Conservation (phyloP, 2,797 vertebrate genomes). For the Chrysocyon brachyurus region DNA sequence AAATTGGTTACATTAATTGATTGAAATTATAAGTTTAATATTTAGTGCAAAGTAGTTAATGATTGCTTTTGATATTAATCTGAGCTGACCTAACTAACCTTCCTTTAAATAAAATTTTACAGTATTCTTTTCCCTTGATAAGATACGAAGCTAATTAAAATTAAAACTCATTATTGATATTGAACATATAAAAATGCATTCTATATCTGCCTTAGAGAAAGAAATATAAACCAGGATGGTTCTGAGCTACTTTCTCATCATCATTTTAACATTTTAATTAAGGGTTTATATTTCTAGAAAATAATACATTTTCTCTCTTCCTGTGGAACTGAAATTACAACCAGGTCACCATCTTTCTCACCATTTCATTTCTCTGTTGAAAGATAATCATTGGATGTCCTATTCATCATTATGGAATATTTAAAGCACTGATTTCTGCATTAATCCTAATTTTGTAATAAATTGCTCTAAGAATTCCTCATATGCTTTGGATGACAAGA, state of each 20-base stretch:
- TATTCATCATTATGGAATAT: not conserved
- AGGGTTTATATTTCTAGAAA: conserved; percentile 28
- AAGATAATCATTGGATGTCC: not conserved
- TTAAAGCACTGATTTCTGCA: conserved; percentile 23
- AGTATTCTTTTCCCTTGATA: conserved; percentile 53
- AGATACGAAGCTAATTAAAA: conserved; percentile 76
- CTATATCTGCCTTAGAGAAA: conserved; percentile 13
- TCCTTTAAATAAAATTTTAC: conserved; percentile 71
- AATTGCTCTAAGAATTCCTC: not conserved
- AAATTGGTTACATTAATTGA: not conserved
- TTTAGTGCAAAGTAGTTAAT: conserved; percentile 46
- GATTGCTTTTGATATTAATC: conserved; percentile 61
- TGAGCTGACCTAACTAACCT: conserved; percentile 61
- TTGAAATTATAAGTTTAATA: conserved; percentile 51
- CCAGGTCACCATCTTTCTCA: not conserved
- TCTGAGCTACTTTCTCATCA: conserved; percentile 35
- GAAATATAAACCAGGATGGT: conserved; percentile 57
- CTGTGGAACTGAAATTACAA: conserved; percentile 12
- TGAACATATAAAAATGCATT: conserved; percentile 49
- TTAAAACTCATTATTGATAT: conserved; percentile 71
- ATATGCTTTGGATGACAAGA: not conserved
- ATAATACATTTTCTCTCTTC: not conserved
- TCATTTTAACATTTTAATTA: conserved; percentile 23
- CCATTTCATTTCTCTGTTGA: not conserved
- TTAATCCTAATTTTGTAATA: not conserved